A percentile compares a stretch with the other conserved stretches of the same genome.
These are phyloP conservation scores for Lytechinus pictus DNA, from an alignment of 35 echinoderm and acorn worm genomes.

Conservation along the genomic window DNA sequence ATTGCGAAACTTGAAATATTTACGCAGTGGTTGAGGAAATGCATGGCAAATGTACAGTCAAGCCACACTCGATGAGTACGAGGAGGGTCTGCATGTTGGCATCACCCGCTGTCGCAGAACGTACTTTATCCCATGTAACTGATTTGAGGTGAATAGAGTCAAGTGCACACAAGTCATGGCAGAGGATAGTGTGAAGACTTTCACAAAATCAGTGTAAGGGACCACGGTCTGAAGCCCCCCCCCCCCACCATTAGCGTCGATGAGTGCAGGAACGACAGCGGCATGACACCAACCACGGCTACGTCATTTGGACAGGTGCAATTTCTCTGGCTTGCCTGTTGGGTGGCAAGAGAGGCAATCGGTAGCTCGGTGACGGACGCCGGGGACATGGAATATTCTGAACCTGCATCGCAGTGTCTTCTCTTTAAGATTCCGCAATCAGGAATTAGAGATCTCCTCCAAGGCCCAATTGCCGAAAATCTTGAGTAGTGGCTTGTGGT, in stretches of 20 bases:
- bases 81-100: conserved; percentile 25
- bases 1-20: conserved; percentile 51
- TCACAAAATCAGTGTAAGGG: neutral
- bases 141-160: neutral
- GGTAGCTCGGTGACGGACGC: conserved; percentile 4
- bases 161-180: neutral
- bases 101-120: conserved; percentile 51
- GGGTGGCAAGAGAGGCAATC: conserved; percentile 42
- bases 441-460: conserved; percentile 44
- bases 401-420: conserved; percentile 58
- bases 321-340: conserved; percentile 4
- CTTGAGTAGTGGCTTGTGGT: conserved; percentile 58
- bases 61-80: conserved; percentile 23
- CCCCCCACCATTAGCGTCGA: no score
- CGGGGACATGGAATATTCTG: conserved; percentile 54
- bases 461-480: neutral
- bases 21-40: conserved; percentile 36
- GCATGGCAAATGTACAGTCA: neutral
- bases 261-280: neutral
- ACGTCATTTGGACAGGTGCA: conserved; percentile 56
- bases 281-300: neutral
- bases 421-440: conserved; percentile 62
- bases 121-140: conserved; percentile 55
- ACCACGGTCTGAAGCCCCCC: neutral
- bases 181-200: neutral